phyloP scores from a whole-genome alignment of 2,888 invertebrate genomes.

The Nebria brevicollis region DNA sequence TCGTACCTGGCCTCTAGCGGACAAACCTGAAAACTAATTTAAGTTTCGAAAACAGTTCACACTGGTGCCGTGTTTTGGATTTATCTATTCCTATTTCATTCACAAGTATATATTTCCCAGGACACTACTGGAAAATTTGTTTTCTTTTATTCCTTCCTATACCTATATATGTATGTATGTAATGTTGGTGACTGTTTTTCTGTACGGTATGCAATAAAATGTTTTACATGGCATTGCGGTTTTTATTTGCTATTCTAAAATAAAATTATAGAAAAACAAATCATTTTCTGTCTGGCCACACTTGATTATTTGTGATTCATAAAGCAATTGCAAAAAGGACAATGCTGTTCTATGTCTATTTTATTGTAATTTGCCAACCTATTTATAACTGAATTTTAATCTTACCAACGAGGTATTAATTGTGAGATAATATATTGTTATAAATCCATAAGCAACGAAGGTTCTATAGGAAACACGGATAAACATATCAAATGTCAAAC shows the following conservation, averaged over 20 bases:
- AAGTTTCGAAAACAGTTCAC: conserved; percentile 46
- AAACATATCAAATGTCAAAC: not conserved
- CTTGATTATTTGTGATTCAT: not conserved
- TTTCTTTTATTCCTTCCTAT: conserved; percentile 24
- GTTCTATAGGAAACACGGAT: not conserved
- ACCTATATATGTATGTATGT: conserved; percentile 21
- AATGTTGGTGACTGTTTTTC: conserved; percentile 3
- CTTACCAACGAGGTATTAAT: not conserved
- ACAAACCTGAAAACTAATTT: conserved; percentile 43
- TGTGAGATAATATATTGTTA: not conserved
- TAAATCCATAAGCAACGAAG: not conserved
- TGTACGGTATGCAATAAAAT: not conserved
- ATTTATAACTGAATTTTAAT: not conserved
- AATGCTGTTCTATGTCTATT: no score
- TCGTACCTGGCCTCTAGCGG: conserved; percentile 45
- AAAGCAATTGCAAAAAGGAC: no score
- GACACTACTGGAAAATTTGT: conserved; percentile 39
- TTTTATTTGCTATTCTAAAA: conserved; percentile 6
- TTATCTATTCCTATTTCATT: conserved; percentile 47
- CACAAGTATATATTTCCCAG: conserved; percentile 47
- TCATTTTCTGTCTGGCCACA: not conserved
- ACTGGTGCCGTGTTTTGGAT: conserved; percentile 38
- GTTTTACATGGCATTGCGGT: conserved; percentile 2
- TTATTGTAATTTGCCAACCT: not conserved
- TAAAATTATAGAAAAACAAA: not conserved